Evolutionary conservation across 2,113 vertebrate species (phyloP), one percentile per base, ranked within the genome.

Genomic region (Euleptes europaea): DNA sequence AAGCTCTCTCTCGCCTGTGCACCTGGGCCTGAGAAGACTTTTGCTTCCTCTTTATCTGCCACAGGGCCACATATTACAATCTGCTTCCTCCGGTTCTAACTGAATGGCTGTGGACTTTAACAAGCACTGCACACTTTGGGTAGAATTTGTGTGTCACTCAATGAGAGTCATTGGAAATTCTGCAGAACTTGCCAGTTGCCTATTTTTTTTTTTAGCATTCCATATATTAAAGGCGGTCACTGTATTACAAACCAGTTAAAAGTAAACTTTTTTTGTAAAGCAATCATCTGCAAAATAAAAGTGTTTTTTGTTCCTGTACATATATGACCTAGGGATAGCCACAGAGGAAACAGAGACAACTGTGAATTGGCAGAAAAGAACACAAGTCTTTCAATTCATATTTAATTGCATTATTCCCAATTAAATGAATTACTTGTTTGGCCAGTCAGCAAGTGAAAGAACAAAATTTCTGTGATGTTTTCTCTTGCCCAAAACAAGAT

Each of bases 31-130:
- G 77, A 85, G 60, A 76, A 49, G 9, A 65, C 63, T 73, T 28
- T 49, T 72, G 6, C 69, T 85, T 85, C 84, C 84, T 85, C 84
- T 80, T 85, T 85, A 73, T 63, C 12, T 23, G 9, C 54, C 33
- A n/a, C n/a, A 79, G 63, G 21, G 54, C n/a, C 38, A n/a, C 23
- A 51, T 80, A 85, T 73, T 85, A 69, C 80, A 65, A 80, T 54
- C 13, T 85, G 51, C 23, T 72, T 66, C 38, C 2, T 54, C 26
- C 60, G 28, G 23, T 28, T 63, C 17, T 23, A 21, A 72, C 11
- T 57, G n/a, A 69, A 33, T 21, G n/a, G 19, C 70, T 44, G 47
- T 57, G 23, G 13, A 28, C 14, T 70, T 82, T 72, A n/a, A 72
- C n/a, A 78, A 70, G 42, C n/a, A 70, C 5, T 13, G 1, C 28